phyloP scores from a whole-genome alignment of 2,797 vertebrate genomes.

The Artibeus lituratus region DNA sequence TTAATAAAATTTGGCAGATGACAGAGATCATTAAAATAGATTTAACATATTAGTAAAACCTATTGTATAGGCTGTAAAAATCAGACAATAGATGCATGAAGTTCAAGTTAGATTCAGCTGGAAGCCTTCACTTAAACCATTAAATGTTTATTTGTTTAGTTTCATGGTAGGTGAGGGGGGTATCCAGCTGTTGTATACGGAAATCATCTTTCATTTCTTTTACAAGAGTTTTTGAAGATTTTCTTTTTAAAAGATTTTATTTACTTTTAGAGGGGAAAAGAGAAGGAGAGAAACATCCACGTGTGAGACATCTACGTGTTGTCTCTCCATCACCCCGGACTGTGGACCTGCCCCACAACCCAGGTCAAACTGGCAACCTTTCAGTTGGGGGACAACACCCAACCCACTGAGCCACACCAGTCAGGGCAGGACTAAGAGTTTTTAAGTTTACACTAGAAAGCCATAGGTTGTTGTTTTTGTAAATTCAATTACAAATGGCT shows the following conservation, averaged over 20 bases:
- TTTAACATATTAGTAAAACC: background rate
- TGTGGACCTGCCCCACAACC: background rate
- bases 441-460: background rate
- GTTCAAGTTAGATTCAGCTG: background rate
- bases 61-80: background rate
- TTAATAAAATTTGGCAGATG: background rate
- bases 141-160: background rate
- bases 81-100: background rate
- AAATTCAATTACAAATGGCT: slow-evolving; percentile 30
- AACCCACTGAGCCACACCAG: background rate
- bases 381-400: background rate
- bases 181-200: background rate
- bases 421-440: background rate
- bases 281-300: background rate
- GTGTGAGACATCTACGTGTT: background rate
- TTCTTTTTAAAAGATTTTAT: background rate
- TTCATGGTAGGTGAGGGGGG: background rate
- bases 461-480: background rate
- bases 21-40: slow-evolving; percentile 3
- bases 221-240: background rate
- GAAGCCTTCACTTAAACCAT: background rate
- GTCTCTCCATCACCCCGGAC: background rate
- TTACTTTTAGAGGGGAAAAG: background rate
- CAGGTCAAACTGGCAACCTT: background rate
- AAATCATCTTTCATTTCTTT: slow-evolving; percentile 25